phyloP scores from a whole-genome alignment of 2,797 vertebrate species.

The Galagoides demidoff region DNA sequence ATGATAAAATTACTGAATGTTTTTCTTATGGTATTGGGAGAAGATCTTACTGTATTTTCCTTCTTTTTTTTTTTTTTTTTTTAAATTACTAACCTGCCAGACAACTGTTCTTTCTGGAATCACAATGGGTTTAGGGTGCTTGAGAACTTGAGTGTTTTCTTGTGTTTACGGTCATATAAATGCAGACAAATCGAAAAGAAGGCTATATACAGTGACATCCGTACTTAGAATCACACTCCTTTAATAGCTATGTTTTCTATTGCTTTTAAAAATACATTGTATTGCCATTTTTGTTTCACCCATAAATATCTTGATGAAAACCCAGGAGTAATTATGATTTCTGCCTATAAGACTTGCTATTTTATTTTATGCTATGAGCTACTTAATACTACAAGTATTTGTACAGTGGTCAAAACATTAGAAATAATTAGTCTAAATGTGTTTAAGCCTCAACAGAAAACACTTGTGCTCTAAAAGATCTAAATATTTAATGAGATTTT shows the following conservation, averaged over 20 bases:
- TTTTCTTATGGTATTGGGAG: background rate
- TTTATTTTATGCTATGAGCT: conserved; percentile 76
- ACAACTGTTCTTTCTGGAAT: background rate
- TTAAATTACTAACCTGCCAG: background rate
- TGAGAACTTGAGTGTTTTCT: background rate
- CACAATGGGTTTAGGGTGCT: background rate
- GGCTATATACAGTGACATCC: background rate
- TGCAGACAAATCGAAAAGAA: background rate
- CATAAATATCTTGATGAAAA: conserved; percentile 30
- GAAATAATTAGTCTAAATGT: conserved; percentile 82
- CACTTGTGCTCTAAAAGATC: conserved; percentile 67
- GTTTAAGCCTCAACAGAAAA: conserved; percentile 79
- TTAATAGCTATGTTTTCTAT: conserved; percentile 7
- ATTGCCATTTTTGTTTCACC: conserved; percentile 48
- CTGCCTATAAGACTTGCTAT: conserved; percentile 52
- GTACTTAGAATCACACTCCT: background rate
- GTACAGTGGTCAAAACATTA: conserved; percentile 81
- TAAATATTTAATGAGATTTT: conserved; percentile 77
- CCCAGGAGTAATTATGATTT: conserved; percentile 72
- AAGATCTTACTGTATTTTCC: background rate
- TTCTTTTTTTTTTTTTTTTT: conserved; percentile 40
- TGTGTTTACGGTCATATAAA: background rate
- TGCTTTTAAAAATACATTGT: background rate
- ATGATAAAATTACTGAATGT: background rate
- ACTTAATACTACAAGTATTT: conserved; percentile 58